Base-by-base conservation (phyloP, 2,888 invertebrate genomes). In the Buathra laborator region DNA sequence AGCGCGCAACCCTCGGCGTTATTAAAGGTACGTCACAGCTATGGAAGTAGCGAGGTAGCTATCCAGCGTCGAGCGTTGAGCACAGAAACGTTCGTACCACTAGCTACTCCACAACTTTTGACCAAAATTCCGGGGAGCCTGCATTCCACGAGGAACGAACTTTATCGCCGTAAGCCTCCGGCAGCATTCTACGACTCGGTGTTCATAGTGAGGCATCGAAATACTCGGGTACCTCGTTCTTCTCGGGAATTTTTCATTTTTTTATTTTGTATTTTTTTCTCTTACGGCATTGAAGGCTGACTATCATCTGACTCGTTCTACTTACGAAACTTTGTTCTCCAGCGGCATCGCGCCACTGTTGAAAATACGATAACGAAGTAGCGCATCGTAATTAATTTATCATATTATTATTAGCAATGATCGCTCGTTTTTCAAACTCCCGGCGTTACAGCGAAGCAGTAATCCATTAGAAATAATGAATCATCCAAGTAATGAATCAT, bases 21-120 rank as follows among this genome's bases (percentile, higher is more conserved):
- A 90, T 90, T 89, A 89, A 89, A 89, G 87, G 87, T 87, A 85
- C 88, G 88, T 90, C 88, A 85, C 51, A 48, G 59, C 62, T 59
- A 71, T 68, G 62, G 19, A 71, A 19, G 37, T 32, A 70, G 53
- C 71, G 43, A 70, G 71, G 53, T 37, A 70, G 71, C 71, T 37
- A 53, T 56, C 53, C 53, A 12, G 19, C 53, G 37, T 53, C 37
- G 53, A 56, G 71, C 10, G 53, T 43, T 53, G 16, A 37, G 71
- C 24, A 16, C 71, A 32, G 32, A 12, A 62, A 32, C 32, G 62
- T 14, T 56, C 46, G 6, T 24, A 19, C 4, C 24, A 7, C 56
- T 14, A 9, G 53, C 53, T 6, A 67, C 29, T 59, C 24, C 14
- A 70, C 66, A 71, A 75, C 66, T 76, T 84, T 80, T 72, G 48